Evolutionary conservation across 2,113 vertebrate species (phyloP), one percentile per base, ranked within the genome.

Genomic region (Mesoclemmys tuberculata): DNA sequence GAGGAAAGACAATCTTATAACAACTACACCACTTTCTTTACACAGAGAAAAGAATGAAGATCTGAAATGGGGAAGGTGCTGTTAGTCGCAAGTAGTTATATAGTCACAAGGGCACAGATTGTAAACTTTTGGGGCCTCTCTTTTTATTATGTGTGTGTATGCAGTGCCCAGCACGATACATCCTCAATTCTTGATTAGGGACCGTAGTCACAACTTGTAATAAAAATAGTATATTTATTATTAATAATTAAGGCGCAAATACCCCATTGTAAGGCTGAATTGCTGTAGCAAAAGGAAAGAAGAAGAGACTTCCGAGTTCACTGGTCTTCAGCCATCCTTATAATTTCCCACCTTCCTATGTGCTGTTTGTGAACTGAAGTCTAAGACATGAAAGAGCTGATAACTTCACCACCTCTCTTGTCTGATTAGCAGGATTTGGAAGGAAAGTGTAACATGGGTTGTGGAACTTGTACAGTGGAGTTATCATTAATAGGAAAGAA

Each of bases 391-490:
- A 44, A 10, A 7, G 0, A 16, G 5, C 24, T 46, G 22, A 77
- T 27, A 74, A 19, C 21, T 18, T 8, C 46, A 1, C 2, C 79
- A 85, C 89, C 0, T 0, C 64, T 24, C 41, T 1, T 74, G 1
- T 46, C 10, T n/a, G 51, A 0, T 24, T 81, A 94, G 35, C 14
- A 35, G 19, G 5, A 10, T 64, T 71, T 44, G 11, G 29, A 10
- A 56, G 4, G 71, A 90, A 8, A 56, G 38, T 3, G 38, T 74
- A 44, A 41, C n/a, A 38, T 38, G 64, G 71, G 71, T 21, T 74
- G 71, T 27, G 24, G 44, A 77, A 46, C 26, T 41, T 77, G 26
- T 46, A 38, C 64, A 46, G 74, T 77, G 41, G 24, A 77, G 41
- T 77, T 78, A 55, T 54, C 6, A 27, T 46, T 46, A 27, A 2